A percentile compares a stretch with the other conserved stretches of the same genome.
Evolutionary conservation across 2,113 vertebrate species (phyloP).

Genomic region (Seriola aureovittata): DNA sequence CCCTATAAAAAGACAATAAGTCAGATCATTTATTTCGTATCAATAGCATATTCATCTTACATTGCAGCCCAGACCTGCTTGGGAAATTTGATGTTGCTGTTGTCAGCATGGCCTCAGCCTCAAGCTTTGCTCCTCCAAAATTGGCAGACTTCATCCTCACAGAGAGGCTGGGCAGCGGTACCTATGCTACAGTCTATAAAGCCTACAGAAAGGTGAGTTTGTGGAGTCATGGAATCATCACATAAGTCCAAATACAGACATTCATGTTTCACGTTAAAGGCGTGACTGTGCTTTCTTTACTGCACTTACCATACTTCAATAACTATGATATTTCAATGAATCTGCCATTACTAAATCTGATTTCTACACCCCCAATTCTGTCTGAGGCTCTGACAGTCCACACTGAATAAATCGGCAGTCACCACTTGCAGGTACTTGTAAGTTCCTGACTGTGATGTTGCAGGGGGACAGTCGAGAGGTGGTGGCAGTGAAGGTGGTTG

Average conservation of each 20-base stretch:
- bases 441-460: neutral
- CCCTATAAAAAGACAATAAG: neutral
- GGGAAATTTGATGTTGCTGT: conserved; percentile 38
- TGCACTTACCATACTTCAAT: neutral
- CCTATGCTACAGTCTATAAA: conserved; percentile 96
- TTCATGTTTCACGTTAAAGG: neutral
- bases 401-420: neutral
- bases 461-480: conserved; percentile 92
- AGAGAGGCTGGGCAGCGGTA: conserved; percentile 93
- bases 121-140: conserved; percentile 90
- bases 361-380: neutral
- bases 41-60: neutral
- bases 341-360: neutral
- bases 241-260: neutral
- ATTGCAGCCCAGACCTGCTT: conserved; percentile 26
- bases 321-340: neutral
- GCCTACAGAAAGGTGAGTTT: conserved; percentile 93
- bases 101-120: conserved; percentile 71
- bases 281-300: neutral
- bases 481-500: conserved; percentile 96
- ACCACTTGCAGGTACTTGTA: neutral
- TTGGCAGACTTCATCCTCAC: conserved; percentile 93
- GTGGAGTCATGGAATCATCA: neutral
- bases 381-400: neutral
- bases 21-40: neutral